Evolutionary conservation across 2,797 vertebrate species (phyloP).

Genomic region (Serranus cabrilla): DNA sequence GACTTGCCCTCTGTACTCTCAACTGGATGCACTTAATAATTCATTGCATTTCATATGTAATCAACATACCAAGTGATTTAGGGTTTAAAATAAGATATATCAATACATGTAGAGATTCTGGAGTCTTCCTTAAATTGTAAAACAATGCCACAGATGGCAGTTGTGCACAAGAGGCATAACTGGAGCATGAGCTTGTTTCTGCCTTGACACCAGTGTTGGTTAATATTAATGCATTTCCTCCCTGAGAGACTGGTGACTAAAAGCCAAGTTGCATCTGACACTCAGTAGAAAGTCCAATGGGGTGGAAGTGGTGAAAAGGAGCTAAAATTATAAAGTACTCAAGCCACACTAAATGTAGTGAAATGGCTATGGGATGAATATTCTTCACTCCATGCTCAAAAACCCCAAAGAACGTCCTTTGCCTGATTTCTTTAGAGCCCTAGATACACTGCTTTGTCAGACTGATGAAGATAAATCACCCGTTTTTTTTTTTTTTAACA

Average conservation of each 20-base stretch:
- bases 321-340: background rate
- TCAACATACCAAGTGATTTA: background rate
- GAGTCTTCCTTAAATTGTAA: background rate
- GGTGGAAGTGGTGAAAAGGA: background rate
- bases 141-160: background rate
- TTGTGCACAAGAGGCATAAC: background rate
- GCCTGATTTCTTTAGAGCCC: background rate
- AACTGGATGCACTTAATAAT: background rate
- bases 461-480: background rate
- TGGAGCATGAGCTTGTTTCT: background rate
- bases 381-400: background rate
- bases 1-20: background rate
- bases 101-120: background rate
- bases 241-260: background rate
- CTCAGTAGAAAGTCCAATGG: background rate
- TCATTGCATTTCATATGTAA: too few relatives aligned
- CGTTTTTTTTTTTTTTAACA: too few relatives aligned
- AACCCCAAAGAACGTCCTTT: background rate
- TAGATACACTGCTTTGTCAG: background rate
- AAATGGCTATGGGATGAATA: background rate
- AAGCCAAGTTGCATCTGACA: background rate
- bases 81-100: background rate
- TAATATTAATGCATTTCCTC: background rate
- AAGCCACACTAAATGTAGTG: background rate
- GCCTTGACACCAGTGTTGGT: background rate